A percentile compares a stretch with the other conserved stretches of the same genome.
Evolutionary conservation across 2,113 vertebrate species (phyloP).

Genomic region (Gobius niger): DNA sequence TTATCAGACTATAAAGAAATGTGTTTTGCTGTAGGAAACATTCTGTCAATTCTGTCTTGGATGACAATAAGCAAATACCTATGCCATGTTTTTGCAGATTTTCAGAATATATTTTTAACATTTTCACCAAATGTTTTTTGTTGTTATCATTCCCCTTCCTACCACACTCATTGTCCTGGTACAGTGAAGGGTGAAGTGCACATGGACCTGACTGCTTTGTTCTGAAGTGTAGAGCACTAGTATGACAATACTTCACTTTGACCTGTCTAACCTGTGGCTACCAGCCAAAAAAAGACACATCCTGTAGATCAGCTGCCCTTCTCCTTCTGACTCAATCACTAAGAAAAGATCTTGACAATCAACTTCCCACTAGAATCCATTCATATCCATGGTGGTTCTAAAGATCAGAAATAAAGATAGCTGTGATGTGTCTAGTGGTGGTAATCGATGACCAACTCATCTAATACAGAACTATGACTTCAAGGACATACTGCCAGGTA

Average conservation of each 20-base stretch:
- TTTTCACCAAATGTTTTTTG: not conserved
- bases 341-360: conserved; percentile 32
- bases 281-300: not conserved
- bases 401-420: conserved; percentile 32
- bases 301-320: not conserved
- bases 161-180: not conserved
- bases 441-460: not conserved
- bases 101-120: not conserved
- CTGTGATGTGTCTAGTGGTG: not conserved
- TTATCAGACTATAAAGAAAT: no score
- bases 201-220: not conserved
- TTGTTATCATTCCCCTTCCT: not conserved
- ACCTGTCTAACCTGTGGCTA: not conserved
- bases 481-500: not conserved
- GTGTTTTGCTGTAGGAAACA: no score
- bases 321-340: conserved; percentile 31
- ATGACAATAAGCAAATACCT: no score
- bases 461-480: not conserved
- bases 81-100: not conserved
- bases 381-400: conserved; percentile 28
- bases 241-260: not conserved
- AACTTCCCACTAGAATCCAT: conserved; percentile 32
- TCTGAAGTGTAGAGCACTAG: not conserved
- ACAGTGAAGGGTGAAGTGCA: not conserved
- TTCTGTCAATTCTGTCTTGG: no score